Conservation (phyloP, 2,797 vertebrate genomes). For the Alcedo atthis region DNA sequence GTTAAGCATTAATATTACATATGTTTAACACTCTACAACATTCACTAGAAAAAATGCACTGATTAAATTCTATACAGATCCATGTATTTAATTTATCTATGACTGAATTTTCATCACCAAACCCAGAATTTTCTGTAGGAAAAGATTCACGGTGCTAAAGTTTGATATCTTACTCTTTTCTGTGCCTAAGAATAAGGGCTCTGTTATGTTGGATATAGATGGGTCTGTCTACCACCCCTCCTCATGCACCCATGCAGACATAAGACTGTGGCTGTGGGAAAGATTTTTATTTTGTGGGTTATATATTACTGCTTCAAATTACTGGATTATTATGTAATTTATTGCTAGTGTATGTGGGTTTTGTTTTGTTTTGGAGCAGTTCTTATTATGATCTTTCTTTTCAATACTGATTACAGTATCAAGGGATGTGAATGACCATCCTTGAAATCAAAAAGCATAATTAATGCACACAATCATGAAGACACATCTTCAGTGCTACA, state of each 20-base stretch:
- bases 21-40: not conserved
- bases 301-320: conserved; percentile 57
- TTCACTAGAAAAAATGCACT: not conserved
- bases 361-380: conserved; percentile 7
- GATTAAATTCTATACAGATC: not conserved
- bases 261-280: conserved; percentile 33
- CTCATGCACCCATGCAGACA: not conserved
- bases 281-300: conserved; percentile 39
- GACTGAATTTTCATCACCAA: not conserved
- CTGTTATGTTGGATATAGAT: not conserved
- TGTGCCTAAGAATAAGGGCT: not conserved
- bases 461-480: not conserved
- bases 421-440: not conserved
- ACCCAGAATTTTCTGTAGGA: not conserved
- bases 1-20: not conserved
- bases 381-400: not conserved
- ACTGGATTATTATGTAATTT: conserved; percentile 44
- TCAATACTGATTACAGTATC: not conserved
- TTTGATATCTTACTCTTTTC: not conserved
- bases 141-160: not conserved
- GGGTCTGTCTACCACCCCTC: not conserved
- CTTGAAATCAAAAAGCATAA: conserved; percentile 2
- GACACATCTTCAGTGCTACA: not conserved
- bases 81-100: not conserved
- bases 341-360: conserved; percentile 30